Conservation (phyloP, 1,140 invertebrate genomes). For the Brachionus manjavacas region DNA sequence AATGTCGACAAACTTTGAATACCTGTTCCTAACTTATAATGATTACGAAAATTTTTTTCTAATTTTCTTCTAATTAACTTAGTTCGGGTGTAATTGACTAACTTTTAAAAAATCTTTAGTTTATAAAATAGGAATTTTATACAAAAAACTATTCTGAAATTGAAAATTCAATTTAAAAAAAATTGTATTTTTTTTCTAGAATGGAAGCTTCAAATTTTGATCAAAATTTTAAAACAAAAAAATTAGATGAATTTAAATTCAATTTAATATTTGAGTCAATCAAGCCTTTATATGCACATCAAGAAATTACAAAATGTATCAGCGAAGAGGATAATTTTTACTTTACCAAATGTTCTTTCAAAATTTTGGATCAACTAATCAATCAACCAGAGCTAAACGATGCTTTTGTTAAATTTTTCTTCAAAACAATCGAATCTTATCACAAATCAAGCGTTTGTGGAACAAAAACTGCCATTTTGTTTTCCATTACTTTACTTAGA, state of each 20-base stretch:
- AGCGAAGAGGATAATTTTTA: neutral
- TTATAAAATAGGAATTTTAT: neutral
- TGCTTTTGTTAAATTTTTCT: neutral
- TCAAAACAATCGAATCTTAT: neutral
- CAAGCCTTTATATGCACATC: neutral
- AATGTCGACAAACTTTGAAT: no score
- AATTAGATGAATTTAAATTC: neutral
- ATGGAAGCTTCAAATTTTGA: neutral
- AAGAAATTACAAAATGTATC: conserved; percentile 1
- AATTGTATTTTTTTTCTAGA: neutral
- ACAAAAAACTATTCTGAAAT: neutral
- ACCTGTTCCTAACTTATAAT: no score
- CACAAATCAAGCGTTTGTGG: neutral
- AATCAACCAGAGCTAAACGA: neutral
- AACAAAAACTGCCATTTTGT: neutral
- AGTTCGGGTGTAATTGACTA: no score
- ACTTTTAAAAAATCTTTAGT: no score
- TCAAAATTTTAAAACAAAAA: neutral
- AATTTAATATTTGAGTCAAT: neutral
- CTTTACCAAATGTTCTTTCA: neutral
- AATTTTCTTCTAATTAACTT: no score
- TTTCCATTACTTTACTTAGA: neutral
- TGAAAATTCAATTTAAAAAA: no score
- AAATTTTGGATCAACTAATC: neutral
- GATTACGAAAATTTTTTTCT: no score